Base-by-base conservation (phyloP, 1,140 invertebrate genomes). In the Tetramorium simillimum region DNA sequence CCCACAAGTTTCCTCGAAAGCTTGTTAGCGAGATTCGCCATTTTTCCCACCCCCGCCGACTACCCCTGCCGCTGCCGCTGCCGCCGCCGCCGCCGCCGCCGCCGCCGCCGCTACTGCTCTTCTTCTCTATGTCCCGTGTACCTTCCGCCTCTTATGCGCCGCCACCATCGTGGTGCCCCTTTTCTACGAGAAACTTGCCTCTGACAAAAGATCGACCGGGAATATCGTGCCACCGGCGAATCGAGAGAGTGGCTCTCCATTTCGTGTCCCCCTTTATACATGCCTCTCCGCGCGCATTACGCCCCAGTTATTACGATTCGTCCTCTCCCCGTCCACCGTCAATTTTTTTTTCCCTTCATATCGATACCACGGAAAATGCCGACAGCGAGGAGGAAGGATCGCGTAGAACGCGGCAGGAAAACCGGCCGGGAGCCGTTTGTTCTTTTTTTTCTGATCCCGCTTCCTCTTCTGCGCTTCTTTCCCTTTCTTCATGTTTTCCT, bases 21-120 rank as follows among this genome's bases (percentile, higher is more conserved):
- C 93, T 94, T 91, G 92, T 94, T 94, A 94, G 92, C 88, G 90
- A 92, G 88, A 91, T 94, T 92, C 91, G 89, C 90, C 91, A 91
- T 92, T 92, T 91, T 90, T 91, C 73, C 85, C 87, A 58, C 77
- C 84, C 85, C 82, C 86, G 40, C 85, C 72, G 69, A 67, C 75
- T 33, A 60, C 77, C 75, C 43, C 85, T 62, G 73, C 43, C 49
- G 37, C 28, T 4, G 24, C 28, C 0, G 24, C 14, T 3, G 14
- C 28, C 5, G 60, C 60, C 9, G 12, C 60, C 0, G 24, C 14
- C 10, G 73, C 43, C 49, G 37, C 28, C 1, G 24, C 28, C 0
- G 24, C 14, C 10, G 14, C 28, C 5, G 60, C 60, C 9, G 12
- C 60, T 1, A 49, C 80, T 56, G 18, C 60, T 62, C 88, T 87